Percentiles rank a stretch among this genome's conserved stretches.
Conservation (phyloP, 2,797 vertebrate genomes). For the Sparidentex hasta region DNA sequence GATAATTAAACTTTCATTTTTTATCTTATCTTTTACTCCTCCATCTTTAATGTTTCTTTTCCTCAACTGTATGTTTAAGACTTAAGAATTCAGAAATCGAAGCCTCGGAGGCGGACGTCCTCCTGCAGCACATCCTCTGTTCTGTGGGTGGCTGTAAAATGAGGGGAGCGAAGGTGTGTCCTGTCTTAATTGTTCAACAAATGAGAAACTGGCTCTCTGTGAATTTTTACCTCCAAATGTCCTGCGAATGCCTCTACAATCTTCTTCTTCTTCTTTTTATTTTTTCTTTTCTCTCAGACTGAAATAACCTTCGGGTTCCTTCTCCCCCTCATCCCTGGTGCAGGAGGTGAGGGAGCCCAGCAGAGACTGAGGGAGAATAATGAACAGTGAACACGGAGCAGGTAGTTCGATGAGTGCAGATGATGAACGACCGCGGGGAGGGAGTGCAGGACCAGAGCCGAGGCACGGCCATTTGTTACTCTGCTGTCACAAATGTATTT, state of each 20-base stretch:
- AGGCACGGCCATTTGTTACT: constrained; percentile 81
- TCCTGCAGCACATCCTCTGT: neutral
- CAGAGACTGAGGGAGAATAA: constrained; percentile 65
- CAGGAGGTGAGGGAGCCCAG: constrained; percentile 30
- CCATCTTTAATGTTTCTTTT: constrained; percentile 54
- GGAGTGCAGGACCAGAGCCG: constrained; percentile 88
- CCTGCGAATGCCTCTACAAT: neutral
- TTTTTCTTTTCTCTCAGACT: constrained; percentile 7
- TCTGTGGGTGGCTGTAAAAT: constrained; percentile 8
- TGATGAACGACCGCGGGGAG: constrained; percentile 91
- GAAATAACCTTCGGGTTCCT: constrained; percentile 56
- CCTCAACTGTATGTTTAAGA: constrained; percentile 18
- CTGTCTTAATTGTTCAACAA: constrained; percentile 27
- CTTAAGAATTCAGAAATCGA: neutral
- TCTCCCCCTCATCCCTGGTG: neutral
- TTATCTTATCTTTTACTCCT: constrained; percentile 26
- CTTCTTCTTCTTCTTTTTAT: neutral
- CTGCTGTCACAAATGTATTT: constrained; percentile 84
- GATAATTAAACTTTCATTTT: constrained; percentile 73
- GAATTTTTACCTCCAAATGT: constrained; percentile 20
- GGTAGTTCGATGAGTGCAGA: constrained; percentile 77
- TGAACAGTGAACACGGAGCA: constrained; percentile 64
- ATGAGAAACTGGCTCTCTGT: neutral
- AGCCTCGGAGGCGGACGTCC: neutral
- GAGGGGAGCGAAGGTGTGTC: constrained; percentile 11